Percentiles rank a stretch among this genome's conserved stretches.
Conservation (phyloP, 2,888 invertebrate species). For the Lycophotia porphyrea region DNA sequence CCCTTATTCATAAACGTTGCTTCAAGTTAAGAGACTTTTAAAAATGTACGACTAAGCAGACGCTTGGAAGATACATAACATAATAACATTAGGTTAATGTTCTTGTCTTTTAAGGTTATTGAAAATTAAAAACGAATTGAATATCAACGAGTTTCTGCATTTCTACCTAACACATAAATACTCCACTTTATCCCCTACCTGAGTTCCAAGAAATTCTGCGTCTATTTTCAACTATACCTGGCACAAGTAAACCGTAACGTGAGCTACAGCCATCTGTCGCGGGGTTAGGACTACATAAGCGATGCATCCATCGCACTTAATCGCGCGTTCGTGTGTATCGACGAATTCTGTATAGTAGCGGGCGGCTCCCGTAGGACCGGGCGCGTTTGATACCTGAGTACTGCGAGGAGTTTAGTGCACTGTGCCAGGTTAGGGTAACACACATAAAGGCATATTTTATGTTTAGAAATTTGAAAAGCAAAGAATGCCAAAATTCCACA, state of each 20-base stretch:
- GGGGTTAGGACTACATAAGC: conserved; percentile 30
- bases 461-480: too few relatives aligned
- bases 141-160: not conserved
- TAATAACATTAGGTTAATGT: not conserved
- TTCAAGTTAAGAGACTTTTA: not conserved
- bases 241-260: conserved; percentile 6
- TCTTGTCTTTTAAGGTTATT: not conserved
- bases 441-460: not conserved
- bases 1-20: not conserved
- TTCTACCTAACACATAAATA: not conserved
- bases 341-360: conserved; percentile 26
- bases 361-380: conserved; percentile 25
- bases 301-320: conserved; percentile 53
- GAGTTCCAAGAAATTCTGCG: conserved; percentile 12
- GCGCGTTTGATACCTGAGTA: conserved; percentile 24
- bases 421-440: not conserved
- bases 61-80: not conserved
- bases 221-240: conserved; percentile 2
- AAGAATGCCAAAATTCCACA: not conserved
- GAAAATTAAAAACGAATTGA: not conserved
- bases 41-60: not conserved
- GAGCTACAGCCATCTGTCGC: conserved; percentile 24
- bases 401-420: conserved; percentile 29
- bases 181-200: not conserved
- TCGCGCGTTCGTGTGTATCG: conserved; percentile 36